Conservation (phyloP, 1,140 invertebrate species). For the Scaptomyza pallida region DNA sequence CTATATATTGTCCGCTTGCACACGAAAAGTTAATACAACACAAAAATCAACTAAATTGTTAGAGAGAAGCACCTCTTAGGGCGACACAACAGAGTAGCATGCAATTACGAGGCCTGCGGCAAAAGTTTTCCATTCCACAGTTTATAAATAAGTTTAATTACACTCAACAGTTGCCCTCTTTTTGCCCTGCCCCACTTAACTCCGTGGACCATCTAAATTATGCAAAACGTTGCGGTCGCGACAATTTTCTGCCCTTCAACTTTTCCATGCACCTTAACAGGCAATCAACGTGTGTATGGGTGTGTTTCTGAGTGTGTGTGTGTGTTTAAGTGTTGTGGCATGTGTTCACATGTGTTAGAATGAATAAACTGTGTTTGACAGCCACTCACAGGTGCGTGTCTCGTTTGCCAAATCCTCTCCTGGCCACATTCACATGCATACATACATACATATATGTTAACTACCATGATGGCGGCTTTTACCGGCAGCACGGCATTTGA, state of each 20-base stretch:
- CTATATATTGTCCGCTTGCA: too few relatives aligned
- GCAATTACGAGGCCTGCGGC: background rate
- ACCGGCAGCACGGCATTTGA: background rate
- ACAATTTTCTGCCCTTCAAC: slow-evolving; percentile 29
- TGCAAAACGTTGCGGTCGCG: slow-evolving; percentile 34
- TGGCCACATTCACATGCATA: slow-evolving; percentile 28
- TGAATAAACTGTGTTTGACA: slow-evolving; percentile 17
- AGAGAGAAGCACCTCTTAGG: background rate
- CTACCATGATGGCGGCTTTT: slow-evolving; percentile 7
- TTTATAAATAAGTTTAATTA: slow-evolving; percentile 10
- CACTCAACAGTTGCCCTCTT: background rate
- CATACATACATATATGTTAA: slow-evolving; percentile 5
- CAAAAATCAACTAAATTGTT: too few relatives aligned
- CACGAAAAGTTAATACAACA: too few relatives aligned
- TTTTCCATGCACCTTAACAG: slow-evolving; percentile 30
- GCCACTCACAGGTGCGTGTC: slow-evolving; percentile 38
- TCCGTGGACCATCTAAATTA: slow-evolving; percentile 14
- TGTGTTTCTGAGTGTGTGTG: background rate
- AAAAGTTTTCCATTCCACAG: background rate
- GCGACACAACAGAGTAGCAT: background rate
- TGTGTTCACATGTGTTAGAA: background rate
- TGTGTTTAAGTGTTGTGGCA: slow-evolving; percentile 5
- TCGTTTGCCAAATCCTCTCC: slow-evolving; percentile 14
- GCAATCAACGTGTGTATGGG: slow-evolving; percentile 28
- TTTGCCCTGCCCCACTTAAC: background rate